phyloP scores from a whole-genome alignment of 2,888 invertebrate genomes.

The Cheilosia vulpina region DNA sequence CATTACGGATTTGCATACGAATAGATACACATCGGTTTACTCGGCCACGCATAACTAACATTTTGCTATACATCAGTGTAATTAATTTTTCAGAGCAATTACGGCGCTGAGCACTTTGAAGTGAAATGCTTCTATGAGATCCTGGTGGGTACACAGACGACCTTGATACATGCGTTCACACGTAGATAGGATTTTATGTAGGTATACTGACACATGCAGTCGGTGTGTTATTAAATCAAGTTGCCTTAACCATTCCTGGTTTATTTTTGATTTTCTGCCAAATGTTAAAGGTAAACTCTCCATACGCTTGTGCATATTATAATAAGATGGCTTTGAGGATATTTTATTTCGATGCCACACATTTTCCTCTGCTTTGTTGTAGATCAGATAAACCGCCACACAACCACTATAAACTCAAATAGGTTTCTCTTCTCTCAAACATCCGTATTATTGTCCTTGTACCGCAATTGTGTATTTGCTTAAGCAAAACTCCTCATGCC shows the following conservation, averaged over 20 bases:
- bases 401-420: conserved; percentile 54
- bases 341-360: neutral
- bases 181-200: neutral
- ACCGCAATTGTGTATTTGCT: conserved; percentile 34
- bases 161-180: no score
- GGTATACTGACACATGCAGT: neutral
- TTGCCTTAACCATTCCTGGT: neutral
- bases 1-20: no score
- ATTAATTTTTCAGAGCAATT: no score
- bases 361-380: neutral
- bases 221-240: neutral
- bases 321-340: neutral
- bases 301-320: neutral
- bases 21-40: no score
- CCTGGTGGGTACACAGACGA: no score
- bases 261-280: conserved; percentile 14
- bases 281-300: neutral
- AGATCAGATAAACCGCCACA: conserved; percentile 18
- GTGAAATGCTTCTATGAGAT: no score
- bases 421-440: conserved; percentile 44
- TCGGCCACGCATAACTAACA: no score
- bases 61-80: no score
- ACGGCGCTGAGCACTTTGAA: no score
- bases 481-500: conserved; percentile 17
- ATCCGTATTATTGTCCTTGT: conserved; percentile 44